A percentile compares a stretch with the other conserved stretches of the same genome.
phyloP scores from a whole-genome alignment of 2,888 invertebrate genomes.

The Boloria euphrosyne region DNA sequence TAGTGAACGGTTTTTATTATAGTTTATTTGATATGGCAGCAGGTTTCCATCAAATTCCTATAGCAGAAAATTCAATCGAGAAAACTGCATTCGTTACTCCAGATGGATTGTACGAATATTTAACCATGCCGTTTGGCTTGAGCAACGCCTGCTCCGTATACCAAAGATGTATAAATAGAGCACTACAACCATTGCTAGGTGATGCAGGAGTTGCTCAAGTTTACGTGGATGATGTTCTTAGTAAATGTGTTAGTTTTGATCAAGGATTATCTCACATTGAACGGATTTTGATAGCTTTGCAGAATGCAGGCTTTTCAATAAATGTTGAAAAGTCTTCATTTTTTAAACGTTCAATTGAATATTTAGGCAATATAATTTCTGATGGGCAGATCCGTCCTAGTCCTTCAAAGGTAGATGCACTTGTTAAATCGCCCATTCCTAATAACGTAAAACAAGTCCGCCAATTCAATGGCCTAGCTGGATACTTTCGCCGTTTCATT shows the following conservation, averaged over 20 bases:
- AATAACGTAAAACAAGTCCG: constrained; percentile 42
- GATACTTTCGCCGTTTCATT: constrained; percentile 36
- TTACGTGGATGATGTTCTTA: constrained; percentile 48
- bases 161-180: constrained; percentile 42
- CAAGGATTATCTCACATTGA: constrained; percentile 40
- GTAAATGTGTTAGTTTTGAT: constrained; percentile 34
- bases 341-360: constrained; percentile 44
- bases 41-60: constrained; percentile 46
- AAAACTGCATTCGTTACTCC: background rate
- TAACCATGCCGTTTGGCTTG: constrained; percentile 48
- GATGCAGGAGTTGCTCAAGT: constrained; percentile 36
- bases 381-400: constrained; percentile 46
- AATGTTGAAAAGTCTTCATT: constrained; percentile 44
- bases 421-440: constrained; percentile 44
- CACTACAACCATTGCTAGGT: constrained; percentile 10
- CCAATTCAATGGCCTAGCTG: constrained; percentile 42
- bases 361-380: constrained; percentile 44
- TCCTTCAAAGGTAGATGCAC: constrained; percentile 45
- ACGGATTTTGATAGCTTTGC: constrained; percentile 40
- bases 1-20: constrained; percentile 35
- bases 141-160: constrained; percentile 44
- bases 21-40: constrained; percentile 42
- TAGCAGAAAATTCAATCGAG: constrained; percentile 10
- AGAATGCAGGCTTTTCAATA: constrained; percentile 43
- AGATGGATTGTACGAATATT: background rate